Evolutionary conservation across 2,888 invertebrate genomes (phyloP).

Genomic region (Chrysina gloriosa): DNA sequence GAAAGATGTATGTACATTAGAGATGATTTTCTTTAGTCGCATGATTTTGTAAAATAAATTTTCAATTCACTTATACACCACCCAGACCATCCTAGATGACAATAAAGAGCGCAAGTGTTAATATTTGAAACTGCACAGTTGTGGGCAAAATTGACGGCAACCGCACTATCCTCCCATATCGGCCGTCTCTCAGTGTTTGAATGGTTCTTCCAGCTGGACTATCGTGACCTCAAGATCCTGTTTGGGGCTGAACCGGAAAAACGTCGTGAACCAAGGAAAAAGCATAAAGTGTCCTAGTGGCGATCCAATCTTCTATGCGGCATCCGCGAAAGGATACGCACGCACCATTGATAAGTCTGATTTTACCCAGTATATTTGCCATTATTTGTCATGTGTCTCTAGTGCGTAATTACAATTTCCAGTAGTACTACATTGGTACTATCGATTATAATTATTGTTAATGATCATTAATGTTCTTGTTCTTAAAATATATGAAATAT

Average conservation of each 20-base stretch:
- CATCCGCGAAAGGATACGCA: slow-evolving; percentile 53
- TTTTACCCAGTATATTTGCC: slow-evolving; percentile 26
- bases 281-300: slow-evolving; percentile 77
- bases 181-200: slow-evolving; percentile 61
- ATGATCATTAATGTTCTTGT: slow-evolving; percentile 36
- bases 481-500: slow-evolving; percentile 23
- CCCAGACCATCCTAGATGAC: too few species aligned
- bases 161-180: slow-evolving; percentile 58
- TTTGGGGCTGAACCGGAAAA: slow-evolving; percentile 68
- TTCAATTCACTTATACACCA: too few species aligned
- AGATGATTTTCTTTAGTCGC: too few species aligned
- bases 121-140: slow-evolving; percentile 53
- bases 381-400: slow-evolving; percentile 18
- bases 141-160: slow-evolving; percentile 61
- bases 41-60: too few species aligned
- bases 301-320: slow-evolving; percentile 52
- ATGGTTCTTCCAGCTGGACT: slow-evolving; percentile 71
- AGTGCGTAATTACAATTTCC: slow-evolving; percentile 19
- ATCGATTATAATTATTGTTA: slow-evolving; percentile 34
- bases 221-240: slow-evolving; percentile 77
- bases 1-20: too few species aligned
- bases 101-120: slow-evolving; percentile 45
- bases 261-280: slow-evolving; percentile 73
- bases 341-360: slow-evolving; percentile 45
- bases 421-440: slow-evolving; percentile 20